Evolutionary conservation across 1,140 invertebrate genomes (phyloP), one percentile per base, ranked within the genome.

Genomic region (Drosophila obscura): DNA sequence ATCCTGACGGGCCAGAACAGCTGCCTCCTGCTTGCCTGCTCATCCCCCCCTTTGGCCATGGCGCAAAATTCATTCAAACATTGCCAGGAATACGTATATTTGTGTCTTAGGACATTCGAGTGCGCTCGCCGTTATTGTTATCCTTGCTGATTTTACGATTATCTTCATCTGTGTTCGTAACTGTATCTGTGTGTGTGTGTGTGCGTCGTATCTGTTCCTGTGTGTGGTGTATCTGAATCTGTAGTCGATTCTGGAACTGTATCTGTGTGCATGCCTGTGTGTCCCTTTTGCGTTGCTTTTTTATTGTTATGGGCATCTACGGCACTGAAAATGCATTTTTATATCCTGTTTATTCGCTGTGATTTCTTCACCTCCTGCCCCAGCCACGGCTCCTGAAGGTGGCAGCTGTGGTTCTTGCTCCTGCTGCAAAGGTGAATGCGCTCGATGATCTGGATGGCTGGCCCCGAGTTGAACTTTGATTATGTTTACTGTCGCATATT

Each of bases 321-420:
- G 61, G 64, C 80, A 59, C 73, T 89, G 73, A 56, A 76, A 85
- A 83, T 85, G 84, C 84, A 89, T 89, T 89, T 81, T 85, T 89
- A 84, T 89, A 89, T 89, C 85, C 84, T 89, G 84, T 89, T 89
- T 89, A 89, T 90, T 73, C 61, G 67, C 74, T 64, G 78, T 57
- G 66, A 62, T 63, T 77, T 68, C 76, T 75, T 73, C 67, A 19
- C 46, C 73, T 73, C 73, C 48, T 73, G 45, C 66, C 69, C 35
- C 66, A 35, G 8, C 31, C 45, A 45, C 35, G 11, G 11, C 35
- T 13, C 43, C 64, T 19, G 43, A 58, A 39, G 65, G 63, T 46
- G 72, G 48, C 62, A 55, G 53, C 72, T 75, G 71, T 76, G 51
- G 56, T 61, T 26, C 64, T 24, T 39, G 35, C 11, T 13, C 26